These are phyloP conservation scores for Eueremaeus valkanovi DNA, from an alignment of 2,888 invertebrate species.

Conservation along the genomic window DNA sequence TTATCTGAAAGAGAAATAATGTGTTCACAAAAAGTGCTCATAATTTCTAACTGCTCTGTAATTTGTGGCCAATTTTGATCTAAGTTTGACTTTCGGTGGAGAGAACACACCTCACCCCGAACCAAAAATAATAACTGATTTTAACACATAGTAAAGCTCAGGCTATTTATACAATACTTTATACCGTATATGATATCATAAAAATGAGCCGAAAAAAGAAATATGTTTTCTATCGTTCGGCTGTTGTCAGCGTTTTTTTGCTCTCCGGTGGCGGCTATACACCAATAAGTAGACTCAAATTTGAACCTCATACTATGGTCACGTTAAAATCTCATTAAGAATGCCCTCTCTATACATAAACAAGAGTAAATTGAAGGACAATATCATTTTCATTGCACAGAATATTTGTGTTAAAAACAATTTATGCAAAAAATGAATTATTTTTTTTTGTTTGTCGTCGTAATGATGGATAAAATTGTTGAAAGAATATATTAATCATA, in stretches of 20 bases:
- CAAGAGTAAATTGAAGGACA: neutral
- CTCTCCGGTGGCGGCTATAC: neutral
- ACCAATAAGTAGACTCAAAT: neutral
- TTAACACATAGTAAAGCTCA: conserved; percentile 28
- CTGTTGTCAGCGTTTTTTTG: neutral
- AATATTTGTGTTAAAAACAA: neutral
- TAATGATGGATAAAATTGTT: neutral
- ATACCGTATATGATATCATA: neutral
- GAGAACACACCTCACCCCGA: conserved; percentile 21
- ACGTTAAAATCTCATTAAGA: conserved; percentile 31
- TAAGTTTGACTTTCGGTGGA: neutral
- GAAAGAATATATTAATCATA: neutral
- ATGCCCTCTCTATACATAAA: neutral
- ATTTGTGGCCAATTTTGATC: conserved; percentile 21
- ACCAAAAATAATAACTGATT: conserved; percentile 28
- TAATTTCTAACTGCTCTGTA: conserved; percentile 23
- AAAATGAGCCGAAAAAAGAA: neutral
- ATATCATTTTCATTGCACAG: neutral
- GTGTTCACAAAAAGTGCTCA: conserved; percentile 30
- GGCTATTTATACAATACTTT: conserved; percentile 7
- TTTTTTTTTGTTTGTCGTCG: neutral
- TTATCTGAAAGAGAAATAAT: conserved; percentile 14
- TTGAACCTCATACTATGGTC: conserved; percentile 7
- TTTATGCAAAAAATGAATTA: neutral
- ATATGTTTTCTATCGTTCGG: conserved; percentile 20